Percentiles rank a stretch among this genome's conserved stretches.
phyloP scores from a whole-genome alignment of 2,113 vertebrate species.

The Anas platyrhynchos region DNA sequence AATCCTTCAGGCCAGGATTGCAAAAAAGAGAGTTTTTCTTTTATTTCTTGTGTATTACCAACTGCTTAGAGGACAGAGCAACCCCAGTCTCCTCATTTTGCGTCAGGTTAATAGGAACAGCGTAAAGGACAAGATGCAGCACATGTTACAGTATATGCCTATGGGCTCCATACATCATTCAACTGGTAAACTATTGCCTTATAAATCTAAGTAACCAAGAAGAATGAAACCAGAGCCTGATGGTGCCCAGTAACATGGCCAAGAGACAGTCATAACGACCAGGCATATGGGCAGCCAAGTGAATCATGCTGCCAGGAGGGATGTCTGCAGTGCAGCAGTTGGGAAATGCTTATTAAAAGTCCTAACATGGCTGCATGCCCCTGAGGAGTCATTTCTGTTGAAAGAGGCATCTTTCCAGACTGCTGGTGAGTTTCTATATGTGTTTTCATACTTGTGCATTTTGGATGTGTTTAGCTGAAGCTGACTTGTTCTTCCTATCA shows the following conservation, averaged over 20 bases:
- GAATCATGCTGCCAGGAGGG: not conserved
- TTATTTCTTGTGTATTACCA: not conserved
- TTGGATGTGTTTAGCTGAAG: not conserved
- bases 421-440: not conserved
- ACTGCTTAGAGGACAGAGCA: not conserved
- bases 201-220: not conserved
- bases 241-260: not conserved
- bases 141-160: not conserved
- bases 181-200: slow-evolving; percentile 4
- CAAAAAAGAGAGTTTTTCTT: not conserved
- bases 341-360: slow-evolving; percentile 24
- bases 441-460: not conserved
- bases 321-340: slow-evolving; percentile 1
- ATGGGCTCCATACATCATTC: not conserved
- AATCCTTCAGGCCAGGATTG: not conserved
- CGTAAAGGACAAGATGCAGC: not conserved
- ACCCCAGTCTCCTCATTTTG: not conserved
- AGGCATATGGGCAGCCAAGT: not conserved
- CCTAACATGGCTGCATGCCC: not conserved
- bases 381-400: slow-evolving; percentile 1
- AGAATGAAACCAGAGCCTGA: not conserved
- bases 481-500: slow-evolving; percentile 8
- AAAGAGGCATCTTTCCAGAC: not conserved
- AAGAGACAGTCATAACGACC: not conserved
- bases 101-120: not conserved